Base-by-base conservation (phyloP, 2,888 invertebrate genomes). In the Amiota minor region DNA sequence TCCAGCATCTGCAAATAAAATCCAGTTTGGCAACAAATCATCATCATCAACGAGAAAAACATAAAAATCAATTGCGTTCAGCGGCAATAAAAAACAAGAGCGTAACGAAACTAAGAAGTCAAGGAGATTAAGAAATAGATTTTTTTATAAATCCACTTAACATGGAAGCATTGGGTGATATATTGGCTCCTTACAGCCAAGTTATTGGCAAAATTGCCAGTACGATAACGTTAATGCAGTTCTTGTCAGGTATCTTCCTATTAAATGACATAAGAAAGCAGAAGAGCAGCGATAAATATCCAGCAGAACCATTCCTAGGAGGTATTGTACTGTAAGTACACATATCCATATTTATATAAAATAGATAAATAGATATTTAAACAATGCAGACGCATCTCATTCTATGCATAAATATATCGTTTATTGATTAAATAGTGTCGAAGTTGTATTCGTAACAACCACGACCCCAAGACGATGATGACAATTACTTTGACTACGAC, bases 211-310 rank as follows among this genome's bases (percentile, higher is more conserved):
- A 91, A 72, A 89, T 93, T 70, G 96, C 97, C 53, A 93, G 94
- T 76, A 89, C 94, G 73, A 92, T 95, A 45, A 97, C 97, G 45
- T 93, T 95, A 80, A 92, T 92, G 0, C 96, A 97, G 88, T 96
- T 97, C 91, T 93, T 97, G 85, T 93, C 96, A 47, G 96, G 96
- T 83, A 91, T 92, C 86, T 92, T 94, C 86, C 91, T 96, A 75
- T 93, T 95, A 86, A 93, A 92, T 87, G 94, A 95, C 85, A 94
- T 96, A 77, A 92, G 93, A 76, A 93, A 93, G 82, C 93, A 93
- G 84, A 92, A 93, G 18, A 92, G 90, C 80, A 93, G 95, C 0
- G 91, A 91, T 81, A 93, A 93, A 72, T 91, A 93, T 77, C 92
- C 93, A 64, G 90, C 93, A 35, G 92, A 92, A 87, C 94, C 95